These are phyloP conservation scores for Hirtodrosophila histrioides DNA, from an alignment of 2,888 invertebrate genomes.

Conservation along the genomic window DNA sequence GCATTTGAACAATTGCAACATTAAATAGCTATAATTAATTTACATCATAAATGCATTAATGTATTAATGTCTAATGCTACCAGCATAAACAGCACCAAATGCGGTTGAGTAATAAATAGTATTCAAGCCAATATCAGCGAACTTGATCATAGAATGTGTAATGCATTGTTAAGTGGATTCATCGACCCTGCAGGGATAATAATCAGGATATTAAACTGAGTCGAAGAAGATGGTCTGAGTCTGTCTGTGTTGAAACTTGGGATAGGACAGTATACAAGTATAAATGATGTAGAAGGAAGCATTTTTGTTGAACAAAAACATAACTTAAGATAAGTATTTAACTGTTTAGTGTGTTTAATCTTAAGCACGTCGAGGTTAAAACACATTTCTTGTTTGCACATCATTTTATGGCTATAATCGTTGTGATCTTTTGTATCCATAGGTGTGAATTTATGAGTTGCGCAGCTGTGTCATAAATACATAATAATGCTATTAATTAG, in stretches of 20 bases:
- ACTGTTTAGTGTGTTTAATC: neutral
- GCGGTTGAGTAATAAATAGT: neutral
- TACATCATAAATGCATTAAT: neutral
- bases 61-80: neutral
- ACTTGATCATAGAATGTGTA: too few species aligned
- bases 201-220: too few species aligned
- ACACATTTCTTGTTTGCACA: neutral
- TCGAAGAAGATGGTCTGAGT: too few species aligned
- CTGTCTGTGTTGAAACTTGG: too few species aligned
- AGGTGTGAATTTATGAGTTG: conserved; percentile 11
- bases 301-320: too few species aligned
- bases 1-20: neutral
- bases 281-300: too few species aligned
- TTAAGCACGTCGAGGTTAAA: conserved; percentile 6
- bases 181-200: too few species aligned
- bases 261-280: too few species aligned
- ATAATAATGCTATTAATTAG: conserved; percentile 35
- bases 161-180: too few species aligned
- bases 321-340: too few species aligned
- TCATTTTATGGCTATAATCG: neutral
- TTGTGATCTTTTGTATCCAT: conserved; percentile 1
- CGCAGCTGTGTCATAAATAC: conserved; percentile 17
- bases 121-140: neutral
- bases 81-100: neutral
- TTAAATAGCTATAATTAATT: neutral